Evolutionary conservation across 2,113 vertebrate genomes (phyloP).

Genomic region (Ceratotherium simum): DNA sequence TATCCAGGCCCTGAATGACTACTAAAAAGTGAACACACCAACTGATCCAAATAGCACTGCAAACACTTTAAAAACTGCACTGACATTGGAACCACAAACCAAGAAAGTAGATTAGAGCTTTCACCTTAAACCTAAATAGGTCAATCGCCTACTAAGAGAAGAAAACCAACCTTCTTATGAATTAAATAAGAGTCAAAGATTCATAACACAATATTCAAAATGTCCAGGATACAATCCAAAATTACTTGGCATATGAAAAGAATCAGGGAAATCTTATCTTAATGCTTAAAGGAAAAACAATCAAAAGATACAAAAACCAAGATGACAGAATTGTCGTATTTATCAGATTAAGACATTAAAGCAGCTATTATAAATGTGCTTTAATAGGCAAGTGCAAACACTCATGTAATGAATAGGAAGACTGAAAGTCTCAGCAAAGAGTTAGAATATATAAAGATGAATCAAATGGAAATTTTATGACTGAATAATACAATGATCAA

Average conservation of each 20-base stretch:
- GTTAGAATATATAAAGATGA: neutral
- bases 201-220: neutral
- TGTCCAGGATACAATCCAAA: neutral
- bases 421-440: neutral
- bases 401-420: neutral
- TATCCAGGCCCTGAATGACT: neutral
- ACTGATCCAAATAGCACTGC: neutral
- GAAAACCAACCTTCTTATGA: neutral
- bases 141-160: neutral
- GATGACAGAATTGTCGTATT: neutral
- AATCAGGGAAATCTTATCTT: neutral
- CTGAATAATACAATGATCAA: neutral
- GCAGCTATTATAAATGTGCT: neutral
- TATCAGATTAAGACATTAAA: neutral
- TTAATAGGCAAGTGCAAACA: neutral
- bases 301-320: neutral
- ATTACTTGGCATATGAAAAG: neutral
- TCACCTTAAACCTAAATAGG: neutral
- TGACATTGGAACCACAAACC: neutral
- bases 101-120: neutral
- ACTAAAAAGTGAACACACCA: neutral
- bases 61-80: neutral
- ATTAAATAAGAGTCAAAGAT: neutral
- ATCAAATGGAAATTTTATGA: neutral
- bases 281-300: neutral